phyloP scores from a whole-genome alignment of 2,888 invertebrate genomes.

The Catocala sponsa region DNA sequence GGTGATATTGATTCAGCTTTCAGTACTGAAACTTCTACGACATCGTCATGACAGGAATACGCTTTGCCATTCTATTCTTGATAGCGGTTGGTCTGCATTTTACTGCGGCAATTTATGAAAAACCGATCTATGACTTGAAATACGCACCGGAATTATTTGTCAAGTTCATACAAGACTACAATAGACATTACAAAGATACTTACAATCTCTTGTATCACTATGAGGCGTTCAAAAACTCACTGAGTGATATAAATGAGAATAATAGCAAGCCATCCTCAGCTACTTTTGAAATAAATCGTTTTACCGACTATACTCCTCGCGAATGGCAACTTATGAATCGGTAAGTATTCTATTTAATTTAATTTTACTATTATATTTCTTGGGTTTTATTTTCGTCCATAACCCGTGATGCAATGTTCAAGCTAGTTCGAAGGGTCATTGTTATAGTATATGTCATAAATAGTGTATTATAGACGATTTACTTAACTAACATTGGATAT shows the following conservation, averaged over 20 bases:
- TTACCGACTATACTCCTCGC: constrained; percentile 16
- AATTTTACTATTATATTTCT: no score
- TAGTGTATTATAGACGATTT: no score
- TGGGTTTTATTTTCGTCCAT: no score
- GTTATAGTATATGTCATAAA: no score
- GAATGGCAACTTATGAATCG: neutral
- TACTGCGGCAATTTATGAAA: neutral
- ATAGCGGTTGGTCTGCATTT: neutral
- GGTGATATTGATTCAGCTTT: neutral
- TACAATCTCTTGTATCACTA: constrained; percentile 17
- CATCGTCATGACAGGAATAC: neutral
- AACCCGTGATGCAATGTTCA: no score
- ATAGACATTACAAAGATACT: constrained; percentile 16
- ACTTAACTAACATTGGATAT: no score
- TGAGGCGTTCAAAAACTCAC: constrained; percentile 16
- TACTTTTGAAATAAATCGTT: constrained; percentile 9
- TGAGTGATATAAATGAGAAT: constrained; percentile 1
- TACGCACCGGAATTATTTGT: constrained; percentile 25
- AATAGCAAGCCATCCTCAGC: neutral
- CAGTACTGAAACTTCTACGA: neutral
- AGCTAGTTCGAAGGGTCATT: no score
- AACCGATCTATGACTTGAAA: constrained; percentile 11
- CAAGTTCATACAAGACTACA: constrained; percentile 20
- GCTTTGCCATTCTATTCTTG: neutral
- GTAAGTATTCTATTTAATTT: constrained; percentile 10